Evolutionary conservation across 1,140 invertebrate genomes (phyloP).

Genomic region (Aplysia californica): DNA sequence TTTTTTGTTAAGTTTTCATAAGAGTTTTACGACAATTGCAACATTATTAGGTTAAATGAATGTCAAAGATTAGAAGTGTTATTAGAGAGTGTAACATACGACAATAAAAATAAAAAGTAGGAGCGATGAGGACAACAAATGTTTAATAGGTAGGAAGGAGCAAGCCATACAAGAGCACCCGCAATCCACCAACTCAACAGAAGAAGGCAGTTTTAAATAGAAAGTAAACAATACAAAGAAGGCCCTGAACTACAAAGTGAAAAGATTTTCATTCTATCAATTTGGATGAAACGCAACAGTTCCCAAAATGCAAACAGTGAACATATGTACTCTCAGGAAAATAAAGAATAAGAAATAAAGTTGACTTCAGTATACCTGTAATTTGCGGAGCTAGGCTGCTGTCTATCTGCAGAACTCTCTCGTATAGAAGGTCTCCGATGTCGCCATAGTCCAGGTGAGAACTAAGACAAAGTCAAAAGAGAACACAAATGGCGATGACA

Average conservation of each 20-base stretch:
- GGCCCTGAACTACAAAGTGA: background rate
- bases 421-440: slow-evolving; percentile 1
- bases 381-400: background rate
- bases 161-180: too few species aligned
- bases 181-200: too few species aligned
- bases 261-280: background rate
- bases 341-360: background rate
- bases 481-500: background rate
- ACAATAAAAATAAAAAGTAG: too few species aligned
- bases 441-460: background rate
- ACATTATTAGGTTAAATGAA: too few species aligned
- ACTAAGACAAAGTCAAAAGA: background rate
- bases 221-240: background rate
- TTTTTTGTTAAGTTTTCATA: too few species aligned
- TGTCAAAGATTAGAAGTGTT: too few species aligned
- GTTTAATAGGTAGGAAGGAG: too few species aligned
- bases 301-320: background rate
- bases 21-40: too few species aligned
- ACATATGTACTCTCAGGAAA: background rate
- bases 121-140: too few species aligned
- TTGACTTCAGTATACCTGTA: background rate
- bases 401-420: background rate
- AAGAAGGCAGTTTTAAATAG: background rate
- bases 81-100: too few species aligned
- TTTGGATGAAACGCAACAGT: background rate